Conservation (phyloP, 2,797 vertebrate genomes). For the Natrix natrix region DNA sequence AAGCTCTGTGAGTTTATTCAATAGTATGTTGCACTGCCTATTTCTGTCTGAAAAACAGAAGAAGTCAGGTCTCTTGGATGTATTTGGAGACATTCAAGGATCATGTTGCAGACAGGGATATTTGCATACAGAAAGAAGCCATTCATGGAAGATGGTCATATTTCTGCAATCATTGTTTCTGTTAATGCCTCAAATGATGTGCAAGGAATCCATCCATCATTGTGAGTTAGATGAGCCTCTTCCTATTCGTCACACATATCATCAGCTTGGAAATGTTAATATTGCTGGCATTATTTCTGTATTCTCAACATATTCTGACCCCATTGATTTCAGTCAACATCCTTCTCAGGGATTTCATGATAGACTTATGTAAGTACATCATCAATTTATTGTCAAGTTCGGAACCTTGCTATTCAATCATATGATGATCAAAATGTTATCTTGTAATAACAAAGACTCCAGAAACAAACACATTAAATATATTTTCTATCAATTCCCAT, state of each 20-base stretch:
- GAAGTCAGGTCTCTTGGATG: neutral
- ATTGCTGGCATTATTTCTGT: neutral
- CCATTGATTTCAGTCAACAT: neutral
- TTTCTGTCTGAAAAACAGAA: neutral
- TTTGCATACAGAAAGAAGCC: neutral
- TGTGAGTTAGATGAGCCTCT: neutral
- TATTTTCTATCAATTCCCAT: neutral
- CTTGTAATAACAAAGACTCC: neutral
- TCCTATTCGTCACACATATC: neutral
- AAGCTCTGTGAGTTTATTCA: neutral
- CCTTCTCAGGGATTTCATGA: neutral
- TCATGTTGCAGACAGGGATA: neutral
- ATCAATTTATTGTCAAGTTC: neutral
- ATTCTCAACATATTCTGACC: neutral
- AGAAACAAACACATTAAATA: neutral
- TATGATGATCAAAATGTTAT: neutral
- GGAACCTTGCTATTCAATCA: neutral
- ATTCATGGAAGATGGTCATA: neutral
- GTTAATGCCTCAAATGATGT: neutral
- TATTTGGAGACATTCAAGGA: neutral
- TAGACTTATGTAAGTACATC: neutral
- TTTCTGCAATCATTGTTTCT: neutral
- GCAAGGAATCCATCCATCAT: neutral
- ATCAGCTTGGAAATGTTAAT: neutral
- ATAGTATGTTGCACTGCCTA: neutral